phyloP scores from a whole-genome alignment of 2,113 vertebrate genomes.

The Rhynchomys soricoides region DNA sequence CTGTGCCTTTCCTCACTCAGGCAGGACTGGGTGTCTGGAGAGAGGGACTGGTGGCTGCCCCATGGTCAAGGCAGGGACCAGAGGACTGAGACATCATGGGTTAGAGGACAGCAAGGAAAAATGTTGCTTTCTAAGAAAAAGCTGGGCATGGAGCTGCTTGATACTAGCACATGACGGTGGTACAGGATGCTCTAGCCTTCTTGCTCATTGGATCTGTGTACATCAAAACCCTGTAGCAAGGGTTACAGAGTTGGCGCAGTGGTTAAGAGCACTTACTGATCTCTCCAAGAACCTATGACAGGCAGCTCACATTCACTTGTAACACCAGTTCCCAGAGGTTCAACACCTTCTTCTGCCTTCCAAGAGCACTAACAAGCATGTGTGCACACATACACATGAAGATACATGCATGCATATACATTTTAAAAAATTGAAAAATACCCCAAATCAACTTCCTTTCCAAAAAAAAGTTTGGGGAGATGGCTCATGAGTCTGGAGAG shows the following conservation, averaged over 20 bases:
- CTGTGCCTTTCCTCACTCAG: neutral
- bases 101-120: neutral
- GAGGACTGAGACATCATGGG: neutral
- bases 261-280: neutral
- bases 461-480: neutral
- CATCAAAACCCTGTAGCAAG: too few species aligned
- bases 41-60: neutral
- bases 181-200: neutral
- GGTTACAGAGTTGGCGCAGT: neutral
- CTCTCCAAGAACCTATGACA: neutral
- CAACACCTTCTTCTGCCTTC: neutral
- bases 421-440: neutral
- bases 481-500: neutral
- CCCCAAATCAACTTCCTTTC: neutral
- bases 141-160: neutral
- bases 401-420: neutral
- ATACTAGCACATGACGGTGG: neutral
- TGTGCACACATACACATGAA: neutral
- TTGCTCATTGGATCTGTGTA: neutral
- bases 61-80: neutral
- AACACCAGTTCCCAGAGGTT: neutral
- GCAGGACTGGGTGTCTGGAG: neutral
- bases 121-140: neutral
- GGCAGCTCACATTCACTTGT: neutral
- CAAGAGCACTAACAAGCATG: rapidly evolving